A percentile compares a stretch with the other conserved stretches of the same genome.
phyloP scores from a whole-genome alignment of 2,888 invertebrate genomes.

The Drosophila mulleri region DNA sequence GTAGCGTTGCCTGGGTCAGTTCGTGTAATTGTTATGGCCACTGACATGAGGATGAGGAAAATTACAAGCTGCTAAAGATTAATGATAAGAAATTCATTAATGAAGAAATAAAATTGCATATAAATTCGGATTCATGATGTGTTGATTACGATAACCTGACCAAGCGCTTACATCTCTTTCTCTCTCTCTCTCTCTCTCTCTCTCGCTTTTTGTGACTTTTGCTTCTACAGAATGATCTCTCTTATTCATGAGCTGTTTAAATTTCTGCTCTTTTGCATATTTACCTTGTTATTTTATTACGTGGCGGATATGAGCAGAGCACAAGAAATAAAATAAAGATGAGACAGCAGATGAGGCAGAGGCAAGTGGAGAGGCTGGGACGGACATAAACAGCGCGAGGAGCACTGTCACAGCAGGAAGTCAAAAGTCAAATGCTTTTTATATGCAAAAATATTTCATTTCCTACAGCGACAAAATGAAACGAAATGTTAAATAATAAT shows the following conservation, averaged over 20 bases:
- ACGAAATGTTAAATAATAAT: constrained; percentile 73
- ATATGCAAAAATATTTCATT: constrained; percentile 82
- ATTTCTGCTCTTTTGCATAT: constrained; percentile 64
- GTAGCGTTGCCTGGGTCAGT: constrained; percentile 20
- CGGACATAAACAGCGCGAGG: constrained; percentile 70
- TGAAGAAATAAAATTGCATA: constrained; percentile 41
- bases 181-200: not conserved
- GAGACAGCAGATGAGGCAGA: constrained; percentile 11
- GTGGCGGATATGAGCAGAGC: constrained; percentile 74
- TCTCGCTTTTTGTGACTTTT: not conserved
- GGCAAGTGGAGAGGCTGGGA: constrained; percentile 43
- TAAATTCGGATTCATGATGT: constrained; percentile 6
- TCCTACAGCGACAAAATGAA: constrained; percentile 68
- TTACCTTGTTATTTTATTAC: constrained; percentile 79
- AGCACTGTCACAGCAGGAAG: constrained; percentile 79
- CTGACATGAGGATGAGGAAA: constrained; percentile 18
- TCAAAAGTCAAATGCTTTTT: constrained; percentile 77
- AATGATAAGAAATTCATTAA: constrained; percentile 67
- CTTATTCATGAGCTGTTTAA: constrained; percentile 66
- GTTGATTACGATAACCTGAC: constrained; percentile 15
- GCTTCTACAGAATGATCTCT: constrained; percentile 9
- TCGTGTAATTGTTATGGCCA: constrained; percentile 61
- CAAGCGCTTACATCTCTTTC: constrained; percentile 2
- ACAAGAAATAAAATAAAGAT: constrained; percentile 57
- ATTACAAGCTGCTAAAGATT: constrained; percentile 57